Evolutionary conservation across 2,113 vertebrate genomes (phyloP), one percentile per base, ranked within the genome.

Genomic region (Sinocyclocheilus maitianheensis): DNA sequence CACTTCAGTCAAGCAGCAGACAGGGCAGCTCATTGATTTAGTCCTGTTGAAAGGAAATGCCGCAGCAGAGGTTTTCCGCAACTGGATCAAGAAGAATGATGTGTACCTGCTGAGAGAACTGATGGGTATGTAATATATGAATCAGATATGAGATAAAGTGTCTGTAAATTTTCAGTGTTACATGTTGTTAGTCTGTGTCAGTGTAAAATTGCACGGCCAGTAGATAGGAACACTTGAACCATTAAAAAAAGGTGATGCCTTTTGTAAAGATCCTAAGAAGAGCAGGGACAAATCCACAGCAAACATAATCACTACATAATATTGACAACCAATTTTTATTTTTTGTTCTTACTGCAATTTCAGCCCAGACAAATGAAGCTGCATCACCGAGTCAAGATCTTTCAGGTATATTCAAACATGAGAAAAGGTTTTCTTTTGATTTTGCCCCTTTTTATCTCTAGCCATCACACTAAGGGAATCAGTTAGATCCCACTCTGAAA

Each of bases 341-440:
- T 90, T 89, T 90, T 92, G 51, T 91, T 90, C 88, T 89, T 76
- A 89, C 53, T 88, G 81, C 91, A 86, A 88, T 94, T 95, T 91
- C 90, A 99, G 98, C 97, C 92, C 97, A 97, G 91, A 96, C 97
- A 89, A 98, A 96, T 58, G 94, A 99, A 95, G 96, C 96, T 65
- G 96, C 95, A 87, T 93, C 97, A 85, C 96, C 97, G 88, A 94
- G 95, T 90, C 97, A 98, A 94, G 97, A 98, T 93, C 92, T 97
- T 91, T 97, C 97, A 96, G 98, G 98, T 98, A 97, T 92, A 79
- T 78, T 89, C 65, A 87, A 43, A 88, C 24, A 87, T 48, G 62
- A 82, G 79, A 87, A 74, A 84, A 79, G 82, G 79, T 75, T 86
- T 86, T 83, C 18, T 81, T 81, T 85, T 88, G 20, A 60, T 78